A percentile compares a stretch with the other conserved stretches of the same genome.
Conservation (phyloP, 2,888 invertebrate species). For the Chesias legatella region DNA sequence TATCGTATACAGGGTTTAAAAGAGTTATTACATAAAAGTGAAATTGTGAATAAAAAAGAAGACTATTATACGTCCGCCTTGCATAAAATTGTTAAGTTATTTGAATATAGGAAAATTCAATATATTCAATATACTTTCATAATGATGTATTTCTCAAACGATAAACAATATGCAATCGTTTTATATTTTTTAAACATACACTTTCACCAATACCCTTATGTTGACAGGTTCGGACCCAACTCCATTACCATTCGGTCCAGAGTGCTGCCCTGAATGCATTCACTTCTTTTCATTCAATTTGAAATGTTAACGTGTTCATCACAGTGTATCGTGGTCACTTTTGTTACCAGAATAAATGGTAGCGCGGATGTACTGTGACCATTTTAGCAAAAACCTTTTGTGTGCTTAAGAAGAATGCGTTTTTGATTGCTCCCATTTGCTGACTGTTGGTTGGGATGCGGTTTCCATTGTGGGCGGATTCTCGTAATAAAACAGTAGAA, state of each 20-base stretch:
- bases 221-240: background rate
- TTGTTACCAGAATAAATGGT: constrained; percentile 19
- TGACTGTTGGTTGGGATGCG: constrained; percentile 11
- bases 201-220: no score
- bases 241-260: constrained; percentile 7
- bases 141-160: no score
- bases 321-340: constrained; percentile 22
- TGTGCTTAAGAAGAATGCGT: constrained; percentile 23
- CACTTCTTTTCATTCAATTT: constrained; percentile 25
- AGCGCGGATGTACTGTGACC: constrained; percentile 10
- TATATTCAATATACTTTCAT: no score
- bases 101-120: no score
- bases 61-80: no score
- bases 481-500: background rate
- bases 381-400: constrained; percentile 26
- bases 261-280: constrained; percentile 24
- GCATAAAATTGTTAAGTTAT: no score
- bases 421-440: constrained; percentile 26
- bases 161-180: no score
- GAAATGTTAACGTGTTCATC: constrained; percentile 25
- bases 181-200: no score
- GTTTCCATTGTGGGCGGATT: constrained; percentile 9
- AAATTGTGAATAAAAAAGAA: no score
- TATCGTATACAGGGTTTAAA: no score
- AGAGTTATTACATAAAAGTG: no score